These are phyloP conservation scores for Danaus melanippus DNA, from an alignment of 1,140 invertebrate genomes.

Conservation along the genomic window DNA sequence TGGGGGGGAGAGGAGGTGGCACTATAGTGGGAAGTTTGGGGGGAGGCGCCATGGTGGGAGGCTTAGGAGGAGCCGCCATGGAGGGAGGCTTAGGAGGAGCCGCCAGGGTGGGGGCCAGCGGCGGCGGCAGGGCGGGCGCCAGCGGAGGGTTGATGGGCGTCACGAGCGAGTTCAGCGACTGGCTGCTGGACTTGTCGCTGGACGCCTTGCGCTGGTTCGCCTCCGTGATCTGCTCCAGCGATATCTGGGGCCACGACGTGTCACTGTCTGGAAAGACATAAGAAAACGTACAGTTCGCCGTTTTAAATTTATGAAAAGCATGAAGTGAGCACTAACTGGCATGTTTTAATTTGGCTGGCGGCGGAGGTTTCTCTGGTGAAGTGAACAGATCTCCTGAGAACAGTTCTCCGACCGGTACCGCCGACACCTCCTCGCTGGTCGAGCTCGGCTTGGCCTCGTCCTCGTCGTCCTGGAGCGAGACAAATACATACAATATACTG, in stretches of 20 bases:
- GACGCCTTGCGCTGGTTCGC: constrained; percentile 62
- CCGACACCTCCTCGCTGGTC: no score
- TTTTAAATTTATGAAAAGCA: no score
- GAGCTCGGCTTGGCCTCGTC: no score
- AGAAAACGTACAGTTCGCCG: no score
- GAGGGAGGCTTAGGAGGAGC: no score
- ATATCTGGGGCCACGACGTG: constrained; percentile 65
- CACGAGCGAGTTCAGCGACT: constrained; percentile 33
- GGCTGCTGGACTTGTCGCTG: constrained; percentile 51
- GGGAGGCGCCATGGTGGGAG: neutral
- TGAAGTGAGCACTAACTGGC: constrained; percentile 23
- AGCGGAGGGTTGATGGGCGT: constrained; percentile 8
- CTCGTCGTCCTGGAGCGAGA: no score
- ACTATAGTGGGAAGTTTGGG: no score
- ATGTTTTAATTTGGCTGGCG: constrained; percentile 31
- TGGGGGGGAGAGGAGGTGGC: neutral
- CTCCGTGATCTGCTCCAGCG: constrained; percentile 60
- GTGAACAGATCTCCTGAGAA: constrained; percentile 9
- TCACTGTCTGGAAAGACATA: constrained; percentile 38
- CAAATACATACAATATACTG: no score
- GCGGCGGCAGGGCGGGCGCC: constrained; percentile 10
- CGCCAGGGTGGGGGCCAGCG: constrained; percentile 1
- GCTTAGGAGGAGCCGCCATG: no score
- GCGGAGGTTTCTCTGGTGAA: constrained; percentile 21
- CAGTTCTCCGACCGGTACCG: no score